These are phyloP conservation scores for Porphyrio hochstetteri DNA, from an alignment of 2,113 vertebrate genomes.

Conservation along the genomic window DNA sequence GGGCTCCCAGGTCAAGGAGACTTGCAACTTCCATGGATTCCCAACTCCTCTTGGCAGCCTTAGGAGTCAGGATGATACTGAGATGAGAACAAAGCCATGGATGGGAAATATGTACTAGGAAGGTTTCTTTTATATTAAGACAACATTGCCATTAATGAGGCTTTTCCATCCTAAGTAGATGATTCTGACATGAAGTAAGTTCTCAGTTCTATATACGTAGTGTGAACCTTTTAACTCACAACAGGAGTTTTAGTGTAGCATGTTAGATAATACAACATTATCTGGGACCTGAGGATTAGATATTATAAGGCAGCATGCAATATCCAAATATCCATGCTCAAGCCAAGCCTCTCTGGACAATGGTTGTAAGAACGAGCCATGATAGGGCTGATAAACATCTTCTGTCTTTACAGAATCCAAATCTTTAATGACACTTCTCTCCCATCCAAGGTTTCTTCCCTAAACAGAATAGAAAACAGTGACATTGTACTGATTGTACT, in stretches of 20 bases:
- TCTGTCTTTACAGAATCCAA: neutral
- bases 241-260: neutral
- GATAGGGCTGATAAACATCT: neutral
- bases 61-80: neutral
- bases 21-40: accelerated
- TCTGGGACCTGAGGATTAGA: neutral
- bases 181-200: neutral
- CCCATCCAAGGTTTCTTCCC: neutral
- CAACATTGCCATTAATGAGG: neutral
- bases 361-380: neutral
- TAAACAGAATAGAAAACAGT: neutral
- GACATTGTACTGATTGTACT: neutral
- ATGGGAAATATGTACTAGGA: neutral
- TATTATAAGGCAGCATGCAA: neutral
- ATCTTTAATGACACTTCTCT: neutral
- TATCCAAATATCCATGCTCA: neutral
- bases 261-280: neutral
- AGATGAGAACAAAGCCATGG: neutral
- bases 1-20: accelerated
- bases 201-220: neutral
- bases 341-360: neutral
- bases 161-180: neutral
- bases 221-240: neutral
- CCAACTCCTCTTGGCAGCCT: neutral
- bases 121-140: neutral